A percentile compares a stretch with the other conserved stretches of the same genome.
phyloP scores from a whole-genome alignment of 2,797 vertebrate species.

The Xiphorhynchus erythropygius region DNA sequence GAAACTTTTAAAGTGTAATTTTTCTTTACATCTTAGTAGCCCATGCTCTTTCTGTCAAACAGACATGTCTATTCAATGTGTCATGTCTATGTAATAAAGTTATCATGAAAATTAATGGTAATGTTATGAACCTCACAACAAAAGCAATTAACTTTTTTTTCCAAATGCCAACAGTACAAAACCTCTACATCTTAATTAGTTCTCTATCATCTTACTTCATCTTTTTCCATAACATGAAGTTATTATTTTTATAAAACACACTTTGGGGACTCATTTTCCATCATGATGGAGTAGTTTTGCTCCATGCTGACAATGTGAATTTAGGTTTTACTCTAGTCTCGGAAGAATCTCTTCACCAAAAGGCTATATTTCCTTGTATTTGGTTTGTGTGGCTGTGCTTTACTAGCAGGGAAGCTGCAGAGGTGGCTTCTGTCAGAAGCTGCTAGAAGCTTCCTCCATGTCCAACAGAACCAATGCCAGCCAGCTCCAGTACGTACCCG shows the following conservation, averaged over 20 bases:
- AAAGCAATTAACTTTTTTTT: slow-evolving; percentile 34
- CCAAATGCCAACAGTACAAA: slow-evolving; percentile 20
- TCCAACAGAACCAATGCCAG: background rate
- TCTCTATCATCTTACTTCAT: background rate
- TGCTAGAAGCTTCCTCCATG: background rate
- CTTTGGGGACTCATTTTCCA: background rate
- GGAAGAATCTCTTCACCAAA: background rate
- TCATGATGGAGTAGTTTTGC: background rate
- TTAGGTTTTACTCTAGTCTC: background rate
- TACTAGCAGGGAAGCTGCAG: background rate
- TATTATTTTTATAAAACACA: background rate
- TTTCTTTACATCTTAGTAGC: background rate
- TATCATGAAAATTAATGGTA: slow-evolving; percentile 14
- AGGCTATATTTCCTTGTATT: background rate
- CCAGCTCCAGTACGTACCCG: accelerated
- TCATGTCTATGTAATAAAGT: background rate
- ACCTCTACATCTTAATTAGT: slow-evolving; percentile 15
- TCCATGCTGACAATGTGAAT: background rate
- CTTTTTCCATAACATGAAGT: background rate
- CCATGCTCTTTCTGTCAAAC: background rate
- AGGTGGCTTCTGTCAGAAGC: background rate
- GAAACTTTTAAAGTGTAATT: background rate
- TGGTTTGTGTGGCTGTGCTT: background rate
- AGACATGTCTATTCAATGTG: slow-evolving; percentile 2
- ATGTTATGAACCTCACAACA: background rate